A percentile compares a stretch with the other conserved stretches of the same genome.
phyloP scores from a whole-genome alignment of 2,113 vertebrate genomes.

The Hippocampus comes region DNA sequence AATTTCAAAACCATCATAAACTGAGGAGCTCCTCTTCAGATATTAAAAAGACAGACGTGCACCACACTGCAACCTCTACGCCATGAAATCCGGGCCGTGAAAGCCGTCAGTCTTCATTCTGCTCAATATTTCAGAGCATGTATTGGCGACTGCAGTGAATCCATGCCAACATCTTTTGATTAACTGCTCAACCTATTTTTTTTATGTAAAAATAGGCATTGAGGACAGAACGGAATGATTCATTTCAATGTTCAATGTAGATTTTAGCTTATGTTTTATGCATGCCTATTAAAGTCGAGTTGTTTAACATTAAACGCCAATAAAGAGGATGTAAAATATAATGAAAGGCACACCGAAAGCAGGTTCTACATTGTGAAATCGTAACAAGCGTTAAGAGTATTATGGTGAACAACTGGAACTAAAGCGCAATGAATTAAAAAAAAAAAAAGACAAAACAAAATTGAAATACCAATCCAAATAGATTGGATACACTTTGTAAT shows the following conservation, averaged over 20 bases:
- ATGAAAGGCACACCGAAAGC: neutral
- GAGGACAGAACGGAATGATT: neutral
- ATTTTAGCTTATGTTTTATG: neutral
- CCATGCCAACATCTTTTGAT: neutral
- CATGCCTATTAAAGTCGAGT: neutral
- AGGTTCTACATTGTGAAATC: neutral
- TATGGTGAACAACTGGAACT: neutral
- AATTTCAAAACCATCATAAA: neutral
- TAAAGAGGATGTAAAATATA: neutral
- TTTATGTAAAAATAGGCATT: neutral
- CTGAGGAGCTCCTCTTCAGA: neutral
- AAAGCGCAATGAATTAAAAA: neutral
- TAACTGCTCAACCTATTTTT: conserved; percentile 8
- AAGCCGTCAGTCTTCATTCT: conserved; percentile 26
- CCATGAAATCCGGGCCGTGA: conserved; percentile 33
- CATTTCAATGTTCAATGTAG: neutral
- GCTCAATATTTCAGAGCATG: neutral
- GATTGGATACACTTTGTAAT: neutral
- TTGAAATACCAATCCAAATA: neutral
- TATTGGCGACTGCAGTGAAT: conserved; percentile 20
- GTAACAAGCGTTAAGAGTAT: neutral
- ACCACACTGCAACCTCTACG: neutral
- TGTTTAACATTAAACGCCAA: neutral
- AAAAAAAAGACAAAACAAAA: neutral
- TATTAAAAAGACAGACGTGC: neutral